Conservation (phyloP, 1,140 invertebrate species). For the Cydia amplana region DNA sequence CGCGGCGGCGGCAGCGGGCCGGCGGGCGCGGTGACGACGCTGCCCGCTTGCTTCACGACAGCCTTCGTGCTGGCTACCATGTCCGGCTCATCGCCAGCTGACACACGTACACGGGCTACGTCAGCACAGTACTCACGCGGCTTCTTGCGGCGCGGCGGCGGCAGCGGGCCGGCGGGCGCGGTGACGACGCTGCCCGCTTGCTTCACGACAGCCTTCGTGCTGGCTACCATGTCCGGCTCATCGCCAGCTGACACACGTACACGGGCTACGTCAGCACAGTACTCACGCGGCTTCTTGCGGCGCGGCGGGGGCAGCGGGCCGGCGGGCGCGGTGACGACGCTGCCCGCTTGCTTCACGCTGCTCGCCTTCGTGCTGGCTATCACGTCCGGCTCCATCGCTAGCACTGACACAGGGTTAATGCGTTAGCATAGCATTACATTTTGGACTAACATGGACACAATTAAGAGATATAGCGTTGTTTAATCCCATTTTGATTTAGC, state of each 20-base stretch:
- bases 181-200: too few species aligned
- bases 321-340: conserved; percentile 56
- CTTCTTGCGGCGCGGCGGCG: too few species aligned
- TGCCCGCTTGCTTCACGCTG: conserved; percentile 75
- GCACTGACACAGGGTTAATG: conserved; percentile 43
- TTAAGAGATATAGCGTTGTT: not conserved
- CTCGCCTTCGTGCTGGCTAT: conserved; percentile 94
- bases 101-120: not conserved
- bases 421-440: conserved; percentile 2
- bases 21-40: too few species aligned
- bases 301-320: conserved; percentile 90
- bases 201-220: conserved; percentile 85
- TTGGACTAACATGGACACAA: not conserved
- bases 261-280: not conserved
- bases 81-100: conserved; percentile 78
- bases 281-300: conserved; percentile 85
- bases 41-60: conserved; percentile 32
- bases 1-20: too few species aligned
- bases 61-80: conserved; percentile 96
- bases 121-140: too few species aligned
- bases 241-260: conserved; percentile 44
- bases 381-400: conserved; percentile 90
- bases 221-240: conserved; percentile 90
- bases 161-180: too few species aligned
- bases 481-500: not conserved